These are phyloP conservation scores for Synaphobranchus kaupii DNA, from an alignment of 2,797 vertebrate genomes.

Conservation along the genomic window DNA sequence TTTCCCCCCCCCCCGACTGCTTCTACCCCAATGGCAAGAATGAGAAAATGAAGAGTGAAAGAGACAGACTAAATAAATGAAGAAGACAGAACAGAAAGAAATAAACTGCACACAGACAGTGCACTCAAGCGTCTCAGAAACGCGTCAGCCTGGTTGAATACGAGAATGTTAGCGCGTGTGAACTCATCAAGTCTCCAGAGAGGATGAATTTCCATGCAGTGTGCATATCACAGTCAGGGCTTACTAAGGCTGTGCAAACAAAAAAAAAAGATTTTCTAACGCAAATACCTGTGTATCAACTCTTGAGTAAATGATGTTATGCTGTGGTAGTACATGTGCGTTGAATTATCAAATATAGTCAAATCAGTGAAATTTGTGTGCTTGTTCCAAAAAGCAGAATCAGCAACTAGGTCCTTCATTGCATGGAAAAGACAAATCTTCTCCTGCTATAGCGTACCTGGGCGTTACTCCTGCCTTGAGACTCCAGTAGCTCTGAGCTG, in stretches of 20 bases:
- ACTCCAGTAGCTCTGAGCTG: neutral
- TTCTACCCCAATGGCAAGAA: slow-evolving; percentile 42
- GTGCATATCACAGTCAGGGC: neutral
- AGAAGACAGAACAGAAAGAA: neutral
- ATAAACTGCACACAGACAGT: neutral
- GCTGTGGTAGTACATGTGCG: neutral
- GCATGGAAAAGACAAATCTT: neutral
- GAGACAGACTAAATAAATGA: neutral
- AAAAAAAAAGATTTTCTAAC: neutral
- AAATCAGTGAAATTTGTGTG: neutral
- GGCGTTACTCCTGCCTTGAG: neutral
- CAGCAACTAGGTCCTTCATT: neutral
- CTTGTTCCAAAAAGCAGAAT: neutral
- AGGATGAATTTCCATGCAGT: neutral
- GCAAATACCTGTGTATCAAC: neutral
- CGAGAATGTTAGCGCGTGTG: neutral
- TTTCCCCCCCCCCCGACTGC: slow-evolving; percentile 49
- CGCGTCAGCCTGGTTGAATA: neutral
- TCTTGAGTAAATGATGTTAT: neutral
- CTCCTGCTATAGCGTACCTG: neutral
- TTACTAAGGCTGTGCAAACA: neutral
- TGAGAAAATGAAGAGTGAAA: slow-evolving; percentile 27
- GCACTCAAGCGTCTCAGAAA: neutral
- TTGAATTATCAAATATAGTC: neutral
- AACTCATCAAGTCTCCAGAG: neutral